Base-by-base conservation (phyloP, 2,113 vertebrate genomes). In the Myiozetetes cayanensis region DNA sequence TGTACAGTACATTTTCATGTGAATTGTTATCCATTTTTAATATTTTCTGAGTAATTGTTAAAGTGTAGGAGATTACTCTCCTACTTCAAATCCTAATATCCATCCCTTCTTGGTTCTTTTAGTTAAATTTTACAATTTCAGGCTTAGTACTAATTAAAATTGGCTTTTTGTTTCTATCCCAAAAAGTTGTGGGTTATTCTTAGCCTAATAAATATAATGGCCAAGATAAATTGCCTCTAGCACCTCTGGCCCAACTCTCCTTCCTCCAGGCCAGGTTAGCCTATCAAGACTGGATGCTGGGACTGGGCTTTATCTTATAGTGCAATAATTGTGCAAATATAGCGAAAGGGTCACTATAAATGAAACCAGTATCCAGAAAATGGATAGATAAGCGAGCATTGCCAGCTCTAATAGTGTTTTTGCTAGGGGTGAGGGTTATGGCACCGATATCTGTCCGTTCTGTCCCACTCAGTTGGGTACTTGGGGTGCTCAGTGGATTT, bases 361-460 rank as follows among this genome's bases (percentile, higher is more conserved):
- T 56, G 55, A 4, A 49, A 10, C 8, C 21, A 35, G 12, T 33
- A 63, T 17, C 28, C 53, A 43, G 22, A 28, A 62, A 53, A 92
- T 27, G 8, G 14, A 18, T n/a, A 35, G 13, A 22, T 43, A 65
- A 70, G 12, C 6, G 33, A 61, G 8, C 1, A 3, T 10, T 11
- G 0, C 10, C 35, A 65, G 11, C 9, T 27, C 2, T 52, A 31
- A 18, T 1, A 10, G 2, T 35, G 14, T 16, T 74, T 43, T 41
- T 73, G 8, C 5, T 30, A 22, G 4, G 0, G 2, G 2, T 76
- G 27, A 19, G 9, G 15, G 14, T 50, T 61, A 25, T 35, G 8
- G n/a, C 11, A 21, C 8, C 21, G 6, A 2, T 13, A 33, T n/a
- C n/a, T 1, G 1, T 25, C 24, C 18, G 6, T 74, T 71, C 47